These are phyloP conservation scores for Drosophila crucigera DNA, from an alignment of 2,888 invertebrate genomes.

Conservation along the genomic window DNA sequence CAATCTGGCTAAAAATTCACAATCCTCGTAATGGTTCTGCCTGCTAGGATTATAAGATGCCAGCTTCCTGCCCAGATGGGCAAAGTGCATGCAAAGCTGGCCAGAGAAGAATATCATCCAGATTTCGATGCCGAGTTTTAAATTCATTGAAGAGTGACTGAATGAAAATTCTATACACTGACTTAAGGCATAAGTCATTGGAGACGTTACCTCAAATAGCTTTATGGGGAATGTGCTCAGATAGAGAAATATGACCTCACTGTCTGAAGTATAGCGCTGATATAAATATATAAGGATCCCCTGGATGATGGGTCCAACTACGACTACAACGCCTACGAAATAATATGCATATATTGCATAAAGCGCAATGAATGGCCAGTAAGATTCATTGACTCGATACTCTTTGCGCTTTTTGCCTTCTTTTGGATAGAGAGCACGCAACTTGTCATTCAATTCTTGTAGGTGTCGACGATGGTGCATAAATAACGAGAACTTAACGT, in stretches of 20 bases:
- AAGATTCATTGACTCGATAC: conserved; percentile 46
- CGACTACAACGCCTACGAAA: conserved; percentile 6
- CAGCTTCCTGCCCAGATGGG: conserved; percentile 24
- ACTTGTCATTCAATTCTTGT: conserved; percentile 8
- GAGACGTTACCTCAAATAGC: conserved; percentile 10
- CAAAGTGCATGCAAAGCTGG: conserved; percentile 45
- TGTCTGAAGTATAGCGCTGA: conserved; percentile 5
- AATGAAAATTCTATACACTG: conserved; percentile 14
- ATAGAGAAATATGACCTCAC: conserved; percentile 26
- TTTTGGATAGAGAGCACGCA: conserved; percentile 36
- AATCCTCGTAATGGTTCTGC: conserved; percentile 14
- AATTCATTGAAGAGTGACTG: conserved; percentile 24
- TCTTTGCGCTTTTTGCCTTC: background rate
- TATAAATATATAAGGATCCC: conserved; percentile 20
- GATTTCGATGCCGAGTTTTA: conserved; percentile 35
- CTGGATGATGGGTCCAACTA: conserved; percentile 31
- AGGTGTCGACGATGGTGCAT: conserved; percentile 29
- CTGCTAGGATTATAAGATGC: conserved; percentile 16
- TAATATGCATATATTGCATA: conserved; percentile 40
- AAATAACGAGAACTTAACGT: conserved; percentile 43
- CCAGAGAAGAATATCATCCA: conserved; percentile 47
- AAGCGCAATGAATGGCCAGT: conserved; percentile 30
- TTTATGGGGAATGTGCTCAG: conserved; percentile 37
- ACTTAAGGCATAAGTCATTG: conserved; percentile 6
- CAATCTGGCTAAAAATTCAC: conserved; percentile 30